These are phyloP conservation scores for Drosophila teissieri DNA, from an alignment of 1,140 invertebrate genomes.

Conservation along the genomic window DNA sequence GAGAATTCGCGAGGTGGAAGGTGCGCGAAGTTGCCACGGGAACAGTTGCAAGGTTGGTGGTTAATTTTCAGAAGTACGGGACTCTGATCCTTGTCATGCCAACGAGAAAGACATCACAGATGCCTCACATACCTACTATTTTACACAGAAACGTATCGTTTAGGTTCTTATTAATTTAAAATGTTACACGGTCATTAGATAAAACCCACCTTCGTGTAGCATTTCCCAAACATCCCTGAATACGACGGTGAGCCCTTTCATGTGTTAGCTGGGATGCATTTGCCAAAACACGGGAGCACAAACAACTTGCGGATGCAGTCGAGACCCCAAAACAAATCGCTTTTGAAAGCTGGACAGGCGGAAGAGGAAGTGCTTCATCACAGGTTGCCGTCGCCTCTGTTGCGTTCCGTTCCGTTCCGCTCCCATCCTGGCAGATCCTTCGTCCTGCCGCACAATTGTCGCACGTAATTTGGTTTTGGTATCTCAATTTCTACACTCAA, in stretches of 20 bases:
- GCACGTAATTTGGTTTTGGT: slow-evolving; percentile 46
- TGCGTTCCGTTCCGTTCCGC: neutral
- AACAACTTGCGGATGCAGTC: slow-evolving; percentile 48
- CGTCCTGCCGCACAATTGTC: slow-evolving; percentile 29
- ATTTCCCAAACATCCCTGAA: too few relatives aligned
- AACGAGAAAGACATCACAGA: too few relatives aligned
- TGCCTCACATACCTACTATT: too few relatives aligned
- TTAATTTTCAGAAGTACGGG: too few relatives aligned
- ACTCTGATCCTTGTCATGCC: too few relatives aligned
- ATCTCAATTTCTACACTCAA: slow-evolving; percentile 41
- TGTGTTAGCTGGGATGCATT: slow-evolving; percentile 15
- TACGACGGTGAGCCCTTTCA: neutral
- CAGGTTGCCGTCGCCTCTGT: neutral
- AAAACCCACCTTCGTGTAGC: neutral
- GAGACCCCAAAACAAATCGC: slow-evolving; percentile 39
- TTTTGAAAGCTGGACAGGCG: slow-evolving; percentile 19
- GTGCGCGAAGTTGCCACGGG: slow-evolving; percentile 10
- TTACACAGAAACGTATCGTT: too few relatives aligned
- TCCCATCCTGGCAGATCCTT: neutral
- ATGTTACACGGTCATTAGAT: slow-evolving; percentile 24
- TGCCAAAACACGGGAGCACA: slow-evolving; percentile 8
- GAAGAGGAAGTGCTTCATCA: slow-evolving; percentile 39
- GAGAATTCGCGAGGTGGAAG: slow-evolving; percentile 29
- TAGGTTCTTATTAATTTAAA: neutral
- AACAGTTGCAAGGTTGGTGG: slow-evolving; percentile 1